Evolutionary conservation across 2,113 vertebrate genomes (phyloP), one percentile per base, ranked within the genome.

Genomic region (Raphicerus campestris): DNA sequence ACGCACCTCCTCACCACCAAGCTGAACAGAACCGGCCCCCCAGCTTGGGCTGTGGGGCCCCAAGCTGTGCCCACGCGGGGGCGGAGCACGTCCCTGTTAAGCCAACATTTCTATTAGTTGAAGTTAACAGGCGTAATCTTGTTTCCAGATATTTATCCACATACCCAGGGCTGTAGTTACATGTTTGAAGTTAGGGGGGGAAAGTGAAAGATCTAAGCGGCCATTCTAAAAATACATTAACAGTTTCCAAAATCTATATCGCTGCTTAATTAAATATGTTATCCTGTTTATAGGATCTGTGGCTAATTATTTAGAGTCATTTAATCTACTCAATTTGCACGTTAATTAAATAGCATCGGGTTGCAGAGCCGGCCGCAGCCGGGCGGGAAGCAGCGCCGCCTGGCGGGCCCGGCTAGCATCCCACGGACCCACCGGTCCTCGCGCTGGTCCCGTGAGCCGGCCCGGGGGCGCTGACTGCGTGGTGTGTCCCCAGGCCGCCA

Each of bases 261-360:
- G 98, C 98, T 95, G 98, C 98, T 99, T 99, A 99, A 99, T 99
- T 99, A 99, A 99, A 99, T 99, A 99, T 99, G 99, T 99, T 99
- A 99, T 99, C 99, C 99, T 99, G 99, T 99, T 99, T 99, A 99
- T 99, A 98, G 99, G 99, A 99, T 99, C 99, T 99, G 98, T 98
- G 99, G 99, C 99, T 99, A 99, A 99, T 99, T 99, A 99, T 99
- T 99, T 99, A 99, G 99, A 99, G 99, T 99, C 99, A 99, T 99
- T 99, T 99, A 99, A 99, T 99, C 99, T 99, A 99, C 99, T 99
- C 99, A 99, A 99, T 99, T 99, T 99, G 99, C 99, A 99, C 99
- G 99, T 99, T 99, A 99, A 99, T 99, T 99, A 99, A 99, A 99
- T 99, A 99, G 99, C 99, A 98, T 91, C 96, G 98, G 98, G 97